A percentile compares a stretch with the other conserved stretches of the same genome.
Conservation (phyloP, 2,113 vertebrate species). For the Synchiropus splendidus region DNA sequence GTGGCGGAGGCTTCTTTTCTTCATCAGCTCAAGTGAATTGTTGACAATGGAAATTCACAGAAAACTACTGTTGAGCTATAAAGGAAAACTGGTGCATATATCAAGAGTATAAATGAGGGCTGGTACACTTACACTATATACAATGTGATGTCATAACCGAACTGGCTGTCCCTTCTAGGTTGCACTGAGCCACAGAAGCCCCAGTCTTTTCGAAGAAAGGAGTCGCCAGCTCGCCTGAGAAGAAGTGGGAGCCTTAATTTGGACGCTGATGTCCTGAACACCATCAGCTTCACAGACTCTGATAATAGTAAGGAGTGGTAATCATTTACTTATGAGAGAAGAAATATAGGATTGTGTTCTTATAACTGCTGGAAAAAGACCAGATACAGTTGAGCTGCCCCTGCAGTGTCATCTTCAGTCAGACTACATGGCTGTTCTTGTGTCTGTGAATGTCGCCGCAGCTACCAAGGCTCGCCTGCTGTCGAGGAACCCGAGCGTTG, state of each 20-base stretch:
- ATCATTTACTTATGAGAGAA: not conserved
- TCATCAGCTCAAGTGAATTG: too few relatives aligned
- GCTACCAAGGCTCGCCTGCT: conserved; percentile 61
- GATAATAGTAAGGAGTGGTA: conserved; percentile 67
- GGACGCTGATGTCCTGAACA: conserved; percentile 69
- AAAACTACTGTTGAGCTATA: too few relatives aligned
- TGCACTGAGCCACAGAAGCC: conserved; percentile 58
- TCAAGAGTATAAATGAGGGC: too few relatives aligned
- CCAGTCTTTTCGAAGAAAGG: conserved; percentile 55
- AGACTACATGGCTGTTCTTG: too few relatives aligned
- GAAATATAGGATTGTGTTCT: not conserved
- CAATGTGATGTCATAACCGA: too few relatives aligned
- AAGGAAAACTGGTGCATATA: too few relatives aligned
- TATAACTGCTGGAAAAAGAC: not conserved
- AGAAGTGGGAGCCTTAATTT: conserved; percentile 79
- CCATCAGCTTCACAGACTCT: conserved; percentile 54
- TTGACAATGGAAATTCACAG: too few relatives aligned
- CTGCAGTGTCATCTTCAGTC: not conserved
- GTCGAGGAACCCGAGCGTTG: conserved; percentile 62
- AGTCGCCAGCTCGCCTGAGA: conserved; percentile 48
- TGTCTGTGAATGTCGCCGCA: conserved; percentile 23
- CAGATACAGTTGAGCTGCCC: not conserved
- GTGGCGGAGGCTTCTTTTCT: conserved; percentile 17
- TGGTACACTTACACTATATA: too few relatives aligned
- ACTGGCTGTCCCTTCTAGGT: too few relatives aligned